Base-by-base conservation (phyloP, 2,797 vertebrate species). In the Diplodus sargus region DNA sequence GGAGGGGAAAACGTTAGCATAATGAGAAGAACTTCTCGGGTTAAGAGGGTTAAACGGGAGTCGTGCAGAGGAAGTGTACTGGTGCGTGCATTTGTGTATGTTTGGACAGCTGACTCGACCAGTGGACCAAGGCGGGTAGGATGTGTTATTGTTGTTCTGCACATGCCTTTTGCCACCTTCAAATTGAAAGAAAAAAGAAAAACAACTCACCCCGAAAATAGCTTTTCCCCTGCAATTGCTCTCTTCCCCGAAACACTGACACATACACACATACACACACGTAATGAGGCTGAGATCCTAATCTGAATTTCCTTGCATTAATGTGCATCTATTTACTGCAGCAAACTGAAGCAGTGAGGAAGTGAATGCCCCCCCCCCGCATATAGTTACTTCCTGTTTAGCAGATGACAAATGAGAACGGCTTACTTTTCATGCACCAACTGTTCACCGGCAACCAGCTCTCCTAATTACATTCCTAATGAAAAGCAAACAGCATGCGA, bases 381-480 rank as follows among this genome's bases (percentile, higher is more conserved):
- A 56, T 54, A 68, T 11, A 59, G 59, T 59, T 61, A 52, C 81
- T 89, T 85, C 79, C 84, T 79, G 64, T 87, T 89, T 71, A 81
- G 80, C 57, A 5, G 45, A 79, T 64, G 82, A 89, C 85, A 70
- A 85, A 90, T 77, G 75, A 76, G 59, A 70, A 74, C 14, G 23
- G 65, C n/a, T 75, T 48, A 57, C 54, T 71, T 84, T 85, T 74
- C 53, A 60, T 75, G 78, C 79, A 30, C 48, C 65, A 30, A 70
- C 77, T 71, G 78, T 51, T 30, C 76, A 25, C 25, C 48, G 56
- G 63, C 71, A 81, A 90, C 85, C 79, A 52, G 73, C 42, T 85
- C 74, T 84, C 66, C 83, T 86, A 86, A 91, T 90, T 81, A 82
- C 60, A 30, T 70, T 52, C 54, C 65, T 80, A 76, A 93, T 85